Percentiles rank a stretch among this genome's conserved stretches.
These are phyloP conservation scores for Tympanoctomys barrerae DNA, from an alignment of 2,797 vertebrate genomes.

Conservation along the genomic window DNA sequence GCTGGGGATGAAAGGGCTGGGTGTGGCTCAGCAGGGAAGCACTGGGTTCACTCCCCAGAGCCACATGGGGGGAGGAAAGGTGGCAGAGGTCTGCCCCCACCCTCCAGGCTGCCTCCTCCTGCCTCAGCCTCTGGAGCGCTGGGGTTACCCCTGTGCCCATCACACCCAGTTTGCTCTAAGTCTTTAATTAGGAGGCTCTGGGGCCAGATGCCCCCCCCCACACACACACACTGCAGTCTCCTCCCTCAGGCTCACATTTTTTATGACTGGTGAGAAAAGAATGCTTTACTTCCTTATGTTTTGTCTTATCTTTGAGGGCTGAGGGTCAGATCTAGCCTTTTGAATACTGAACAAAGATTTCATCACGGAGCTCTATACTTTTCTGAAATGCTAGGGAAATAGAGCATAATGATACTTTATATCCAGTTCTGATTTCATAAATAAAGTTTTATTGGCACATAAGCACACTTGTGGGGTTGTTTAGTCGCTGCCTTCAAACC, in stretches of 20 bases:
- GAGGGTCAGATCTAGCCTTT: not conserved
- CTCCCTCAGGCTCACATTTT: not conserved
- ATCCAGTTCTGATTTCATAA: conserved; percentile 22
- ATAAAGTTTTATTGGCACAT: conserved; percentile 50
- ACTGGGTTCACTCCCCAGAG: not conserved
- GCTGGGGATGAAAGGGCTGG: not conserved
- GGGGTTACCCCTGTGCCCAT: not conserved
- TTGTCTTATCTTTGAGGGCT: not conserved
- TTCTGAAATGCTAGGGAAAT: conserved; percentile 34
- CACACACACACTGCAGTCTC: not conserved
- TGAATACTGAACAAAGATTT: not conserved
- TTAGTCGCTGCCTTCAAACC: not conserved
- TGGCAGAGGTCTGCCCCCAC: not conserved
- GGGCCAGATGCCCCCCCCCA: not conserved
- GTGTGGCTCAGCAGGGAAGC: not conserved
- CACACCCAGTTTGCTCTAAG: not conserved
- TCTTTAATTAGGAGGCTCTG: not conserved
- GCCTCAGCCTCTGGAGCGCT: not conserved
- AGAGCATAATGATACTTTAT: not conserved
- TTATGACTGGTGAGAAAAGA: not conserved
- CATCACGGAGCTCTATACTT: not conserved
- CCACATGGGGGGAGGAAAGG: not conserved
- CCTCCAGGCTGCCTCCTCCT: not conserved
- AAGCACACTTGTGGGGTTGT: not conserved
- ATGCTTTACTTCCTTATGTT: not conserved